Evolutionary conservation across 1,140 invertebrate genomes (phyloP).

Genomic region (Pomacea maculata): DNA sequence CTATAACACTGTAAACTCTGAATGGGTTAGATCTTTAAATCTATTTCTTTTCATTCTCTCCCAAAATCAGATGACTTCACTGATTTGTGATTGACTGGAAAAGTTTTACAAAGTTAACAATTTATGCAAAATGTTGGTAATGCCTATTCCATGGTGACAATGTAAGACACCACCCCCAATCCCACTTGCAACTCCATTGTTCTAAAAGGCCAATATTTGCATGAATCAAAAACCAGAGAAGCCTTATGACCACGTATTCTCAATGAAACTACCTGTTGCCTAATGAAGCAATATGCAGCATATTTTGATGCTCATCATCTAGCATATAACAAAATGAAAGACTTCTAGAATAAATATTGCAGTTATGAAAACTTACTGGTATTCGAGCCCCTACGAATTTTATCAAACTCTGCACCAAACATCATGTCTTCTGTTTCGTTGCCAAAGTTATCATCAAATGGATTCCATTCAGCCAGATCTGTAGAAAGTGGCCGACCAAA

Average conservation of each 20-base stretch:
- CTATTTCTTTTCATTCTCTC: too few species aligned
- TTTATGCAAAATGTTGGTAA: too few species aligned
- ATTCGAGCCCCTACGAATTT: slow-evolving; percentile 81
- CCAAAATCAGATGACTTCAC: too few species aligned
- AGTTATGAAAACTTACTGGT: slow-evolving; percentile 73
- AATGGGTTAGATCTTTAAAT: too few species aligned
- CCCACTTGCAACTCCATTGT: too few species aligned
- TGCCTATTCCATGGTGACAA: too few species aligned
- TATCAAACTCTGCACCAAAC: slow-evolving; percentile 88
- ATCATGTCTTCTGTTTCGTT: slow-evolving; percentile 77
- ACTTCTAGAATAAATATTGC: slow-evolving; percentile 13
- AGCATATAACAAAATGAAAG: slow-evolving; percentile 17
- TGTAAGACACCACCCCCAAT: too few species aligned
- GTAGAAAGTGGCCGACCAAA: slow-evolving; percentile 69
- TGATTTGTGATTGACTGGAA: too few species aligned
- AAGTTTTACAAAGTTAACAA: too few species aligned
- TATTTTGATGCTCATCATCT: neutral
- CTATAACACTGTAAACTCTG: too few species aligned
- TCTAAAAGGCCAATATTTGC: neutral
- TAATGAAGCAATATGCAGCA: neutral
- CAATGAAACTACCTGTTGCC: neutral
- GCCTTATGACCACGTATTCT: neutral
- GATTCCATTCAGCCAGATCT: slow-evolving; percentile 81
- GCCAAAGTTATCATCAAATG: slow-evolving; percentile 76
- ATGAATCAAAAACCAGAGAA: neutral